Base-by-base conservation (phyloP, 2,888 invertebrate species). In the Doris montereyensis region DNA sequence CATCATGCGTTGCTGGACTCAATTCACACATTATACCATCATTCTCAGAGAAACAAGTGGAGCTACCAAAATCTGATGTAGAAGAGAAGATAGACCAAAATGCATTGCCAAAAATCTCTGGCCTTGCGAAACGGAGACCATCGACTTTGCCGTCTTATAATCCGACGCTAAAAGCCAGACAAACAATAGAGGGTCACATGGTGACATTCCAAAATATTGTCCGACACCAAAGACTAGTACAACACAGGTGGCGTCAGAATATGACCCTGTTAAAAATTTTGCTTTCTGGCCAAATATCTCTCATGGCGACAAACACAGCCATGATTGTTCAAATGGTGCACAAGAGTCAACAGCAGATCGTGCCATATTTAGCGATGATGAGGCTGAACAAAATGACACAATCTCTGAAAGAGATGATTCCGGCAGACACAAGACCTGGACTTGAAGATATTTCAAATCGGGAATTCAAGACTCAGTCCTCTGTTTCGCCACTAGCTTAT, bases 231-330 rank as follows among this genome's bases (percentile, higher is more conserved):
- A 41, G 17, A n/a, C n/a, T n/a, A n/a, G n/a, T n/a, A n/a, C n/a
- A 41, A 41, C 52, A 17, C 17, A 41, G 5, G 52, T 41, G 52
- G 52, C 5, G 52, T 41, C 5, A 41, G 5, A 88, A 77, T 89
- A 89, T 85, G 89, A 89, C 73, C 89, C 89, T 52, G 86, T 84
- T 5, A 83, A 84, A 77, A 89, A 89, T 71, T 88, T 82, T 78
- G 83, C 86, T 57, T 74, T 80, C n/a, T n/a, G n/a, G n/a, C n/a
- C n/a, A n/a, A n/a, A n/a, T n/a, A n/a, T n/a, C n/a, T n/a, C n/a
- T n/a, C n/a, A 41, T 41, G 52, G 5, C 52, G 17, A 10, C 52
- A 41, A 41, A 10, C 52, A 5, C 8, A 41, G 17, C 5, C 52
- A 41, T 10, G 17, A 41, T 41, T 41, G 52, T 17, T 41, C 52